Percentiles rank a stretch among this genome's conserved stretches.
Evolutionary conservation across 1,140 invertebrate species (phyloP).

Genomic region (Ylistrum balloti): DNA sequence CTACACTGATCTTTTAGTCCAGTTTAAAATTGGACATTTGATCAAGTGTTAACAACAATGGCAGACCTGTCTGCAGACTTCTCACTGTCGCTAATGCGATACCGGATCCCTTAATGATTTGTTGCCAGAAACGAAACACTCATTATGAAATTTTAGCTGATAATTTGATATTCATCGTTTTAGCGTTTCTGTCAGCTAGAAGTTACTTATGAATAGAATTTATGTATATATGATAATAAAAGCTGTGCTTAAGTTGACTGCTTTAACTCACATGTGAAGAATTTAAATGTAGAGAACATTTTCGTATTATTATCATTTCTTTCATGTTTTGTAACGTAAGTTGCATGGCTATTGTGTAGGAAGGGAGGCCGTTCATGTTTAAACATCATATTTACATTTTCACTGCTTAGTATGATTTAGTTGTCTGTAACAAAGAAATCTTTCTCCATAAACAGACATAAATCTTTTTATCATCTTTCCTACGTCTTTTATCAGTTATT

Average conservation of each 20-base stretch:
- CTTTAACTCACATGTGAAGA: slow-evolving; percentile 1
- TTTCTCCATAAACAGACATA: background rate
- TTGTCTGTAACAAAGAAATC: background rate
- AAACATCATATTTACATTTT: background rate
- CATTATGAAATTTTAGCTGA: slow-evolving; percentile 20
- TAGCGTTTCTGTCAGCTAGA: background rate
- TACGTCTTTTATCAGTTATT: background rate
- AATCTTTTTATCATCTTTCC: background rate
- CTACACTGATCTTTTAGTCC: background rate
- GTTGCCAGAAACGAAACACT: background rate
- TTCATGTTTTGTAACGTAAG: background rate
- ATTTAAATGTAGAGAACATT: slow-evolving; percentile 22
- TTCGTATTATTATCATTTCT: background rate
- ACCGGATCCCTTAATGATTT: slow-evolving; percentile 14
- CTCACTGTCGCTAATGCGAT: background rate
- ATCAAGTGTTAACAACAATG: background rate
- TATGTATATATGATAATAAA: background rate
- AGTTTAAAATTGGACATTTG: background rate
- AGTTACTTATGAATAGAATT: slow-evolving; percentile 11
- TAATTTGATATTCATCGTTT: slow-evolving; percentile 26
- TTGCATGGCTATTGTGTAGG: background rate
- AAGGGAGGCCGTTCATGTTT: background rate
- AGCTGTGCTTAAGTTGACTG: background rate
- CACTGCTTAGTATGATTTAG: background rate
- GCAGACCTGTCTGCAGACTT: background rate